phyloP scores from a whole-genome alignment of 1,140 invertebrate genomes.

The Meloidogyne chitwoodi region DNA sequence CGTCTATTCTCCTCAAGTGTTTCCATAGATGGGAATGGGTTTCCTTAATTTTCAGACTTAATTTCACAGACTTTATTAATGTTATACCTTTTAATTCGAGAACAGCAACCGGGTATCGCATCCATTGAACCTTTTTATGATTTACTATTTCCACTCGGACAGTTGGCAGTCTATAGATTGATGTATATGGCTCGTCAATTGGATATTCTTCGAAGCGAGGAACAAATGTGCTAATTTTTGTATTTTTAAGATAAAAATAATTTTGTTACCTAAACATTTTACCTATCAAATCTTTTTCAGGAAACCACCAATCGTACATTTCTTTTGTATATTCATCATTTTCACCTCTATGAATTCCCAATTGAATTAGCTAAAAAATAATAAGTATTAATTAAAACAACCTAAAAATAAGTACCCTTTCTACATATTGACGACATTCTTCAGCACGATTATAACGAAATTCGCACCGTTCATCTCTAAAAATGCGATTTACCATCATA shows the following conservation, averaged over 20 bases:
- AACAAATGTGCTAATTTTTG: constrained; percentile 22
- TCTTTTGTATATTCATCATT: constrained; percentile 49
- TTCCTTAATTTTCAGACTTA: constrained; percentile 7
- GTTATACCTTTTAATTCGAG: constrained; percentile 47
- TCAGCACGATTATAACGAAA: constrained; percentile 49
- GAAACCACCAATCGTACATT: constrained; percentile 53
- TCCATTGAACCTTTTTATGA: constrained; percentile 34
- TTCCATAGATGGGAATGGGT: constrained; percentile 15
- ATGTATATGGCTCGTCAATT: constrained; percentile 41
- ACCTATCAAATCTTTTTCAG: constrained; percentile 38
- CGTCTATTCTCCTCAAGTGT: background rate
- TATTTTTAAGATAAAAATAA: no score
- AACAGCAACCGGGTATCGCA: constrained; percentile 35
- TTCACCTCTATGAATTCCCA: constrained; percentile 40
- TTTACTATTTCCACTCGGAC: constrained; percentile 23
- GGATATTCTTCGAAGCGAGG: constrained; percentile 37
- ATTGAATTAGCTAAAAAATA: constrained; percentile 46
- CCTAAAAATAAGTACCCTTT: constrained; percentile 33
- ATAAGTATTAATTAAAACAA: background rate
- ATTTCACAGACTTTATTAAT: background rate
- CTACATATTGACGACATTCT: constrained; percentile 47
- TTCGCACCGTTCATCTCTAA: constrained; percentile 51
- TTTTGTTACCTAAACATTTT: constrained; percentile 33
- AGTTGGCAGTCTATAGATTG: constrained; percentile 39
- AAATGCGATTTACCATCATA: constrained; percentile 39